Conservation (phyloP, 2,888 invertebrate species). For the Idaea dimidiata region DNA sequence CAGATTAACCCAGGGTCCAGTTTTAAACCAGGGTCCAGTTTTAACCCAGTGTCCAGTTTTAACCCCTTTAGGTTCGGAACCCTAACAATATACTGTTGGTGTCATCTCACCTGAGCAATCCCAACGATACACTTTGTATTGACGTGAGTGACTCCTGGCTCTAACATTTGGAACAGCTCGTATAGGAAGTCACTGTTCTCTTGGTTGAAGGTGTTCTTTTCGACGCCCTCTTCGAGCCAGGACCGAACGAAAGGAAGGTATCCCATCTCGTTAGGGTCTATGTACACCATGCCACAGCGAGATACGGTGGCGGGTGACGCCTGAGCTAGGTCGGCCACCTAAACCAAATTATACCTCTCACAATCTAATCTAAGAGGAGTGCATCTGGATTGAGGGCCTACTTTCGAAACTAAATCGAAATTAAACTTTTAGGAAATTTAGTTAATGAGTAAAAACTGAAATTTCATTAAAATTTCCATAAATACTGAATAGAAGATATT, state of each 20-base stretch:
- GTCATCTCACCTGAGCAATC: slow-evolving; percentile 83
- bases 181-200: slow-evolving; percentile 84
- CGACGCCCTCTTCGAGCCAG: slow-evolving; percentile 83
- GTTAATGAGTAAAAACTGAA: too few species aligned
- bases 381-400: too few species aligned
- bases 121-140: slow-evolving; percentile 85
- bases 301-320: slow-evolving; percentile 95
- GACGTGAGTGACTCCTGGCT: slow-evolving; percentile 84
- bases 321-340: slow-evolving; percentile 90
- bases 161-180: slow-evolving; percentile 85
- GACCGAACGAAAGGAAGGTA: slow-evolving; percentile 90
- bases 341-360: not conserved
- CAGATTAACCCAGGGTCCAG: too few species aligned
- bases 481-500: too few species aligned
- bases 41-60: too few species aligned
- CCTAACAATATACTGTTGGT: too few species aligned
- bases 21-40: too few species aligned
- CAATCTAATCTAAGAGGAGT: too few species aligned
- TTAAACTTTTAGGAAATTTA: too few species aligned
- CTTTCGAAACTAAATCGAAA: too few species aligned
- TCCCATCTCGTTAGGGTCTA: slow-evolving; percentile 90
- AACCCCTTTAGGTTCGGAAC: too few species aligned
- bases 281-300: slow-evolving; percentile 93
- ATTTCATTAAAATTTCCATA: too few species aligned
- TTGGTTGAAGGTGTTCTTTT: slow-evolving; percentile 68